Evolutionary conservation across 2,888 invertebrate species (phyloP), one percentile per base, ranked within the genome.

Genomic region (Drosophila conformis): DNA sequence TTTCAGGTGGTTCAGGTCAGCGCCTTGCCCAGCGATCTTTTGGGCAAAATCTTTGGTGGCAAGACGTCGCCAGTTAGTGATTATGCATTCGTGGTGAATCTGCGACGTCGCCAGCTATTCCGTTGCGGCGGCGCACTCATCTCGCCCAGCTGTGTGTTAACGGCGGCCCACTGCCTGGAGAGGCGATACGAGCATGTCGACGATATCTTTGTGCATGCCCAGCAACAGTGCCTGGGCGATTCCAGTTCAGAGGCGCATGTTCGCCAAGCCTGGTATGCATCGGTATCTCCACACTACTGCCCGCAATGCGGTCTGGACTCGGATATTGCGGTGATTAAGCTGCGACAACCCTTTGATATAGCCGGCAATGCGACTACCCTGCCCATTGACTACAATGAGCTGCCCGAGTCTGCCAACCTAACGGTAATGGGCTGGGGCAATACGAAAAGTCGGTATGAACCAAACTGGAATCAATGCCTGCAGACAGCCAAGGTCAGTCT

Each of bases 361-460:
- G 4, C 61, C 5, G 52, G 63, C 27, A 67, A 70, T 27, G 70
- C 53, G 2, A 72, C 68, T 46, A 38, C 4, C 13, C 21, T 65
- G 27, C 35, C 27, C 15, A 7, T 88, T 2, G 80, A 82, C 59
- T 87, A 51, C 56, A 78, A 73, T 33, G 66, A 74, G 7, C 35
- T 83, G 13, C 60, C 72, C 0, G 60, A 33, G 0, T 6, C 21
- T 0, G 78, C 78, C 0, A 73, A 73, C 56, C 49, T 90, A 4
- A 73, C 69, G 6, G 62, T 89, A 0, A 5, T 81, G n/a, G 90
- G 91, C 35, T 90, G 90, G 91, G 90, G 90, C 21, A 33, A 51
- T 27, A 80, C 64, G 18, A 27, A 38, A 11, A 31, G 31, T 0
- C n/a, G 11, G 0, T 7, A 8, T 3, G 40, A 35, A 5, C 46